Evolutionary conservation across 2,888 invertebrate genomes (phyloP).

Genomic region (Cybosia mesomella): DNA sequence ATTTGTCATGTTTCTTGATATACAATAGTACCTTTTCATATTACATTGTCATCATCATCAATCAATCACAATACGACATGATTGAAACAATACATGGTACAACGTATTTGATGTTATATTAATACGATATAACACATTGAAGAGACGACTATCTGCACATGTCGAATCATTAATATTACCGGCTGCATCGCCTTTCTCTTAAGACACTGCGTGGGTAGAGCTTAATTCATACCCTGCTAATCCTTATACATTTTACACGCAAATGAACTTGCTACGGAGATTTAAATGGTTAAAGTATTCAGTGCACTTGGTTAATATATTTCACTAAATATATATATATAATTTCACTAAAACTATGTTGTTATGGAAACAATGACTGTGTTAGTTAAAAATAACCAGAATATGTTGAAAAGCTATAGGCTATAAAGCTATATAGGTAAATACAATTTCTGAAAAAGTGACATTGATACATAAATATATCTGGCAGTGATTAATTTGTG

Average conservation of each 20-base stretch:
- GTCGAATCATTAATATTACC: constrained; percentile 38
- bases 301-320: constrained; percentile 1
- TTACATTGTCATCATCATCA: constrained; percentile 16
- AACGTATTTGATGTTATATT: constrained; percentile 28
- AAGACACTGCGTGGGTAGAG: constrained; percentile 47
- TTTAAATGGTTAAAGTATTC: neutral
- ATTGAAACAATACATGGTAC: constrained; percentile 34
- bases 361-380: neutral
- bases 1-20: constrained; percentile 2
- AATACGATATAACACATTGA: constrained; percentile 25
- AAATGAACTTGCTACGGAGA: constrained; percentile 35
- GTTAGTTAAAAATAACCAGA: neutral
- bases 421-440: too few relatives aligned
- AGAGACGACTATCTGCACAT: constrained; percentile 27
- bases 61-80: constrained; percentile 29
- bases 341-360: neutral
- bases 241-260: constrained; percentile 37
- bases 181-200: constrained; percentile 31
- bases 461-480: too few relatives aligned
- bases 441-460: too few relatives aligned
- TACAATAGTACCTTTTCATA: neutral
- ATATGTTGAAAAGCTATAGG: neutral
- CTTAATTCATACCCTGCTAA: constrained; percentile 48
- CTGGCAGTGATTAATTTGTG: too few relatives aligned
- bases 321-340: too few relatives aligned